Base-by-base conservation (phyloP, 2,797 vertebrate species). In the Lutjanus argentimaculatus region DNA sequence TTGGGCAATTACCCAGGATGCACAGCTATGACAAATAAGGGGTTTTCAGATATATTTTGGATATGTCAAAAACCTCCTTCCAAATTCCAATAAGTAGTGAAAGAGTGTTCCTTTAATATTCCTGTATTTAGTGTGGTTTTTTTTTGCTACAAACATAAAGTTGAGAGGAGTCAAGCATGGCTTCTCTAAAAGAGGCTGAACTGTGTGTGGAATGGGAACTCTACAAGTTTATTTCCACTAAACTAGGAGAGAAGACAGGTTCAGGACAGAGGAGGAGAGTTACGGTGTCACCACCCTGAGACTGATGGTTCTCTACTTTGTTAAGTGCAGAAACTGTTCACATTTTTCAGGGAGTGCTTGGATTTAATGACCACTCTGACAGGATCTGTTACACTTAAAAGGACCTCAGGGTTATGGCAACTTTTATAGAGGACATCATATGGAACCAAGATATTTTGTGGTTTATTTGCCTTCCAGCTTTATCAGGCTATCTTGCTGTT, bases 261-360 rank as follows among this genome's bases (percentile, higher is more conserved):
- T 62, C 13, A 22, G 15, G 21, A 49, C 25, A 22, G 16, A 58
- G 21, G 7, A n/a, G 19, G 25, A 57, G 14, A 62, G 7, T 21
- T 21, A 15, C 1, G 30, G 16, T 7, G 51, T 67, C 65, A 4
- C 30, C 14, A 12, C 12, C 16, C n/a, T 17, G 22, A 63, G 40
- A 30, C 13, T 8, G 36, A 58, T 63, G 57, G 22, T 58, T 56
- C 30, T 63, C 5, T 0, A 43, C 73, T 67, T 67, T 62, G 45
- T 55, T 62, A 21, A 43, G 49, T 22, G 21, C 57, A 49, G 43
- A 40, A 43, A 62, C 16, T 1, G 22, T 40, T 68, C 45, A 22
- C 36, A 22, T 73, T 73, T 79, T 66, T 69, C 4, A 75, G n/a
- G 22, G 17, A 22, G 40, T 17, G 15, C 10, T 76, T 72, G 16